Percentiles rank a stretch among this genome's conserved stretches.
phyloP scores from a whole-genome alignment of 37 sponge, comb jelly and placozoan species.

The Agelas oroides region DNA sequence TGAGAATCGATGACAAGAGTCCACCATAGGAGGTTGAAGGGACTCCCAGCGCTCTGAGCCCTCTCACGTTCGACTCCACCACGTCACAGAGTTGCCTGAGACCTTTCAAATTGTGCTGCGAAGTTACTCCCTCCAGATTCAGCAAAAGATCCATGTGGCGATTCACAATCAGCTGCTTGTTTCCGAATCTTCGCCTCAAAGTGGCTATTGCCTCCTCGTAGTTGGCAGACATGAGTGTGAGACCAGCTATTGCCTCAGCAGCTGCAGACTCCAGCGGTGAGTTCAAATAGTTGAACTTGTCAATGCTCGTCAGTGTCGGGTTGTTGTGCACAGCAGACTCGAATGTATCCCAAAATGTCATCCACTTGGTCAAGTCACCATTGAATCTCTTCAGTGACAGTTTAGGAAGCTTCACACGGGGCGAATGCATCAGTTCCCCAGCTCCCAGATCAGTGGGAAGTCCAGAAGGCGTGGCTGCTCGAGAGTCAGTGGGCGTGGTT shows the following conservation, averaged over 20 bases:
- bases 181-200: constrained; percentile 24
- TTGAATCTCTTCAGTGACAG: constrained; percentile 12
- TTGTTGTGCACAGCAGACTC: constrained; percentile 24
- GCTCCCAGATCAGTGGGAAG: neutral
- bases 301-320: constrained; percentile 18
- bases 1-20: constrained; percentile 27
- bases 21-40: constrained; percentile 37
- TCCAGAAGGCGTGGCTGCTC: no score
- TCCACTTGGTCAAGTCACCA: constrained; percentile 30
- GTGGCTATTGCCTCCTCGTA: constrained; percentile 16
- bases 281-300: constrained; percentile 34
- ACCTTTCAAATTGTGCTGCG: constrained; percentile 23
- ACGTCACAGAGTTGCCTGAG: constrained; percentile 30
- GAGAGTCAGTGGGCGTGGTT: no score
- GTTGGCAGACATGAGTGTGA: constrained; percentile 17
- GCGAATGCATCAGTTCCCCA: neutral
- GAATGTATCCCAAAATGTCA: constrained; percentile 26
- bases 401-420: constrained; percentile 17
- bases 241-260: constrained; percentile 10
- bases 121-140: constrained; percentile 18
- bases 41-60: constrained; percentile 35
- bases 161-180: constrained; percentile 31
- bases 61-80: constrained; percentile 31
- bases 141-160: constrained; percentile 42
- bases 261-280: constrained; percentile 24